These are phyloP conservation scores for Apodemus speciosus DNA, from an alignment of 2,113 vertebrate species.

Conservation along the genomic window DNA sequence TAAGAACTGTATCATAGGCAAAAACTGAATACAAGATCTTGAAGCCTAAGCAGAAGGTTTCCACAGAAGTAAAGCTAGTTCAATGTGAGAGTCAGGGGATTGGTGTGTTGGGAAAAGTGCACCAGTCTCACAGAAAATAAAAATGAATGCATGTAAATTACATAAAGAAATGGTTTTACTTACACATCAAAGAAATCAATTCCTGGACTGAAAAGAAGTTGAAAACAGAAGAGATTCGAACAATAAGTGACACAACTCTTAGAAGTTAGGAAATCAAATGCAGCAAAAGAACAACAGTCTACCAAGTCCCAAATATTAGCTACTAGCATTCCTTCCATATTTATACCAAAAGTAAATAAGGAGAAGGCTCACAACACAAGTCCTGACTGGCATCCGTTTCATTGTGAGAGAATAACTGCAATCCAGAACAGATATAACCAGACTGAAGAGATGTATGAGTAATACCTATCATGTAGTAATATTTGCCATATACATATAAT, in stretches of 20 bases:
- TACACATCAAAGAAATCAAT: conserved; percentile 42
- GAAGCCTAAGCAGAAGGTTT: conserved; percentile 22
- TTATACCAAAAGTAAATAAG: conserved; percentile 2
- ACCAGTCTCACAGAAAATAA: background rate
- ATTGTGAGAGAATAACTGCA: background rate
- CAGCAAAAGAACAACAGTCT: background rate
- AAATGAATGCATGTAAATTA: conserved; percentile 21
- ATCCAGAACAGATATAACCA: conserved; percentile 4
- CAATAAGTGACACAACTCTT: background rate
- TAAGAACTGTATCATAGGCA: background rate
- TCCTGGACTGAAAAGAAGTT: background rate
- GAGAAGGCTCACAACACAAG: background rate
- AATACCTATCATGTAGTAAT: background rate
- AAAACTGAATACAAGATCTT: background rate
- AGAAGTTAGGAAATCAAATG: conserved; percentile 26
- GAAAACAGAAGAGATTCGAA: conserved; percentile 35
- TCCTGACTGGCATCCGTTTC: conserved; percentile 9
- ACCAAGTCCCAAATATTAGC: conserved; percentile 5
- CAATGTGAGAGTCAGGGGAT: background rate
- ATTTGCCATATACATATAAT: background rate
- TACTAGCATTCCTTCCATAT: background rate
- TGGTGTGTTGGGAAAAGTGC: conserved; percentile 9
- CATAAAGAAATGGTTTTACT: background rate
- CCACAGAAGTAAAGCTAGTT: conserved; percentile 47
- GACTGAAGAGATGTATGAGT: background rate